Conservation (phyloP, 23 tunicate genomes). For the Clavelina lepadiformis region DNA sequence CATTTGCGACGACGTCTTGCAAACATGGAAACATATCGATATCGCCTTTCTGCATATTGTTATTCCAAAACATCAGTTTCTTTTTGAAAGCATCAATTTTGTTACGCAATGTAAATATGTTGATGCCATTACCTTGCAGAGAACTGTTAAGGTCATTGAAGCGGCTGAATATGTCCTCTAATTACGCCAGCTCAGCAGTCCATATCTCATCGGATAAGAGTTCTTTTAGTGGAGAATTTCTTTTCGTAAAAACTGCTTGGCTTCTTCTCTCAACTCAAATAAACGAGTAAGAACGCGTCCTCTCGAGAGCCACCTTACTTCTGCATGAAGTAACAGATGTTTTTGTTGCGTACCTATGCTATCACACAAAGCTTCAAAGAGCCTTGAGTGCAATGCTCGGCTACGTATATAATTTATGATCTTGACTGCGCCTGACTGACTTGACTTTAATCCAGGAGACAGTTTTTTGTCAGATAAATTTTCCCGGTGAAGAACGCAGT, state of each 20-base stretch:
- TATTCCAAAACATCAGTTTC: slow-evolving; percentile 37
- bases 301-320: slow-evolving; percentile 49
- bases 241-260: slow-evolving; percentile 25
- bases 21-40: slow-evolving; percentile 68
- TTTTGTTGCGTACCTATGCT: slow-evolving; percentile 46
- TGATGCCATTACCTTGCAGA: slow-evolving; percentile 49
- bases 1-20: slow-evolving; percentile 45
- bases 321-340: slow-evolving; percentile 42
- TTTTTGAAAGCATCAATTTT: slow-evolving; percentile 69
- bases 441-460: slow-evolving; percentile 42
- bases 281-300: slow-evolving; percentile 33
- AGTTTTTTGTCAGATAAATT: slow-evolving; percentile 49
- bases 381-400: slow-evolving; percentile 49
- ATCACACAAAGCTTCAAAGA: slow-evolving; percentile 51
- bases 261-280: slow-evolving; percentile 33
- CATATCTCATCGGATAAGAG: slow-evolving; percentile 63
- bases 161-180: slow-evolving; percentile 64
- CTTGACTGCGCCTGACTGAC: slow-evolving; percentile 34
- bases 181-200: slow-evolving; percentile 51
- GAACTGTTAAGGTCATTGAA: slow-evolving; percentile 63
- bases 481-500: slow-evolving; percentile 50
- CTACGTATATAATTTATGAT: slow-evolving; percentile 33
- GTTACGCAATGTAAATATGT: slow-evolving; percentile 53
- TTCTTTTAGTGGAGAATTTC: slow-evolving; percentile 53
- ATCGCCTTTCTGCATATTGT: slow-evolving; percentile 60